Percentiles rank a stretch among this genome's conserved stretches.
Evolutionary conservation across 2,888 invertebrate species (phyloP).

Genomic region (Phytoseiulus persimilis): DNA sequence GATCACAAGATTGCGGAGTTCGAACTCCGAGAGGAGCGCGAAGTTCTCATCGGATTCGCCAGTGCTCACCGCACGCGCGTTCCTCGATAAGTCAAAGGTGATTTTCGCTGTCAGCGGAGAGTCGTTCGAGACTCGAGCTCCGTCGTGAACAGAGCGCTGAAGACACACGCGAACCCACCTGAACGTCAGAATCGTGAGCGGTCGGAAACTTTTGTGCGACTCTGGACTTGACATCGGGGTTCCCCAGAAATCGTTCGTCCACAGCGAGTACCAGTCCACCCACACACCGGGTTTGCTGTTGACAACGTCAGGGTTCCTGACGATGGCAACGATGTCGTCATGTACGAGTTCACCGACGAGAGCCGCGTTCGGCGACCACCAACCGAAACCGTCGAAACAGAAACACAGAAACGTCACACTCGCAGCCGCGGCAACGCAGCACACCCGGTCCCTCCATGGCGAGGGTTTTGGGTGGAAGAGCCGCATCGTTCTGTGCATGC

Average conservation of each 20-base stretch:
- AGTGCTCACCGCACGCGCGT: too few species aligned
- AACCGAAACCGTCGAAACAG: slow-evolving; percentile 13
- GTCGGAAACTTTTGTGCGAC: slow-evolving; percentile 73
- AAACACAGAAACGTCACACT: slow-evolving; percentile 22
- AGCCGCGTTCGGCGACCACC: slow-evolving; percentile 47
- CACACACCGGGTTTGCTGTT: slow-evolving; percentile 51
- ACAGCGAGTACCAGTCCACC: slow-evolving; percentile 51
- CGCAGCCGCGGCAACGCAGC: not conserved
- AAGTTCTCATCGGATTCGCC: too few species aligned
- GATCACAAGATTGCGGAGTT: not conserved
- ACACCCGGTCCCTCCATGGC: slow-evolving; percentile 16
- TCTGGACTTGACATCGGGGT: slow-evolving; percentile 69
- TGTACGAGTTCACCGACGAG: slow-evolving; percentile 74
- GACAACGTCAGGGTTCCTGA: slow-evolving; percentile 69
- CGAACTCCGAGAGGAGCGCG: not conserved
- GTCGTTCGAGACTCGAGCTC: too few species aligned
- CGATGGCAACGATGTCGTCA: slow-evolving; percentile 76
- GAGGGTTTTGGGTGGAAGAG: not conserved
- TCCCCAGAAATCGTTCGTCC: slow-evolving; percentile 81
- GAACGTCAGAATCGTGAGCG: slow-evolving; percentile 71
- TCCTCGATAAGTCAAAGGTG: too few species aligned
- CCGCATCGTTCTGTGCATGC: not conserved
- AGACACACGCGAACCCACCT: slow-evolving; percentile 57
- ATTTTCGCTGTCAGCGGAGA: too few species aligned
- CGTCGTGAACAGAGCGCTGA: too few species aligned